phyloP scores from a whole-genome alignment of 1,140 invertebrate genomes.

The Triops cancriformis region DNA sequence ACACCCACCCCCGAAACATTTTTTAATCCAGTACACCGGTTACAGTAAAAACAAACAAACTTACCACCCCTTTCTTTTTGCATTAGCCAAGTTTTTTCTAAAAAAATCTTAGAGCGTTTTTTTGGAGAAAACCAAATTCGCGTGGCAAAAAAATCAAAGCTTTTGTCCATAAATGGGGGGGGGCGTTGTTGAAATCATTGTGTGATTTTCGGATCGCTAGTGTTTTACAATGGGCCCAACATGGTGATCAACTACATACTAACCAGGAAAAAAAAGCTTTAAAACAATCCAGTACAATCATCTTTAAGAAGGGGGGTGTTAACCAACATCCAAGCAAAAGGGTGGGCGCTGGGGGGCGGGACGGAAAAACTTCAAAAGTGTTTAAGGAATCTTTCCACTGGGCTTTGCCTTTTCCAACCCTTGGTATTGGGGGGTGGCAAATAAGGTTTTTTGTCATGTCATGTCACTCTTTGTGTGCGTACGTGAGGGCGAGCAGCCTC shows the following conservation, averaged over 20 bases:
- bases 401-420: slow-evolving; percentile 12
- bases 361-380: neutral
- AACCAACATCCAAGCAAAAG: neutral
- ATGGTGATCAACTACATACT: neutral
- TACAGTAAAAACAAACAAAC: neutral
- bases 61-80: neutral
- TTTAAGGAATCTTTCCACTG: neutral
- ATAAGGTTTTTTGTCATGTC: slow-evolving; percentile 12
- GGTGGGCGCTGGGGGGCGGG: neutral
- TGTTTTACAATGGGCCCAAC: neutral
- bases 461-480: slow-evolving; percentile 12
- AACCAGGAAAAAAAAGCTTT: no score
- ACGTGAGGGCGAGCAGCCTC: slow-evolving; percentile 11
- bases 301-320: neutral
- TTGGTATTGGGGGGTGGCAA: slow-evolving; percentile 12
- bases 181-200: neutral
- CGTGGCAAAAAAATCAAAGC: no score
- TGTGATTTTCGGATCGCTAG: neutral
- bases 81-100: neutral
- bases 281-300: neutral
- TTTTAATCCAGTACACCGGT: slow-evolving; percentile 10
- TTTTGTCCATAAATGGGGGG: neutral
- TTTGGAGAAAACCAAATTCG: no score
- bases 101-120: neutral
- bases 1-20: neutral